phyloP scores from a whole-genome alignment of 92 coral and sea anemone genomes.

The Epizoanthus stellaris region DNA sequence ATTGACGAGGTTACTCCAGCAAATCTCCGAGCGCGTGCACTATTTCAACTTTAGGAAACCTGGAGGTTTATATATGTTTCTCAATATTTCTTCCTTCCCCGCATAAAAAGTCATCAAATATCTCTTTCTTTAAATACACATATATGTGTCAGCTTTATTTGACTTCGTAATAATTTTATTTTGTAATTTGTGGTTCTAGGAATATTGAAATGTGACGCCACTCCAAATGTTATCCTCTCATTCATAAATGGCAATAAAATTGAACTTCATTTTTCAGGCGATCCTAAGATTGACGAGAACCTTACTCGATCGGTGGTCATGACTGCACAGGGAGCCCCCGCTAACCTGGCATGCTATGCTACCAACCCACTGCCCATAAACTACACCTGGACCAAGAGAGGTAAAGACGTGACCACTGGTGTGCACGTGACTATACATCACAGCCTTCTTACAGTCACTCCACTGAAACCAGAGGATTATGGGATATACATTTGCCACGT shows the following conservation, averaged over 20 bases:
- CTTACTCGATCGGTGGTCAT: background rate
- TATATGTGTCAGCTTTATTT: no score
- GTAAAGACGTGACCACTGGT: background rate
- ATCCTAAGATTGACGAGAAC: background rate
- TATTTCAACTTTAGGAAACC: no score
- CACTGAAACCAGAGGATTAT: background rate
- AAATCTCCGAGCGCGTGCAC: no score
- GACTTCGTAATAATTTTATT: no score
- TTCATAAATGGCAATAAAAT: background rate
- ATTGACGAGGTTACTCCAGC: no score
- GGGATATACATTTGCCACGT: conserved; percentile 8
- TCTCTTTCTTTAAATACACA: no score
- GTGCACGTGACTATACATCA: background rate
- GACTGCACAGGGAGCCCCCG: background rate
- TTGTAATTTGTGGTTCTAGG: no score
- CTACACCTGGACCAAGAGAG: conserved; percentile 6
- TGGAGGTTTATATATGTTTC: no score
- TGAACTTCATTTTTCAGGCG: background rate
- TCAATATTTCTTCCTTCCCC: no score
- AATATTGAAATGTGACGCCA: no score
- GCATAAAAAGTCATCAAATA: no score
- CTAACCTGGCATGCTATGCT: conserved; percentile 2
- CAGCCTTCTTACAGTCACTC: background rate
- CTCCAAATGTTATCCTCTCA: no score
- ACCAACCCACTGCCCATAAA: conserved; percentile 5